Percentiles rank a stretch among this genome's conserved stretches.
Conservation (phyloP, 2,113 vertebrate genomes). For the Dicentrarchus labrax region DNA sequence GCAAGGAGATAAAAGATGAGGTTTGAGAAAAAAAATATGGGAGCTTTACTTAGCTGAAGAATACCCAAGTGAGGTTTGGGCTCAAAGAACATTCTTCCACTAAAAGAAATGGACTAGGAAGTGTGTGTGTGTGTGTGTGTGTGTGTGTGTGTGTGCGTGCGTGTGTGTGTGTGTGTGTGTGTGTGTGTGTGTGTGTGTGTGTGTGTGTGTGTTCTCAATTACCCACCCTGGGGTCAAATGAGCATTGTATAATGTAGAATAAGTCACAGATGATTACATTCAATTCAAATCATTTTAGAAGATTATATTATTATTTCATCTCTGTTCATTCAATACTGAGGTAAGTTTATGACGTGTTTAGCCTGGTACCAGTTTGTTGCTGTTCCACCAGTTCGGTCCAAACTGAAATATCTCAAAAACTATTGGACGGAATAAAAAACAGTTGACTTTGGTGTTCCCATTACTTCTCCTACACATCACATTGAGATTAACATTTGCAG, state of each 20-base stretch:
- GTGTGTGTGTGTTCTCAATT: background rate
- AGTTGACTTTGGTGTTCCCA: no score
- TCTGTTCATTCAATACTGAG: background rate
- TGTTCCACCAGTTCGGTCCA: background rate
- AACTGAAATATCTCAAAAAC: background rate
- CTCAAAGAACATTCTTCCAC: background rate
- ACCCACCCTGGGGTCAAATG: conserved; percentile 14
- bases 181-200: background rate
- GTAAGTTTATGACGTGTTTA: background rate
- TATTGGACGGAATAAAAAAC: background rate
- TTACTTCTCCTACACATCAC: no score
- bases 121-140: background rate
- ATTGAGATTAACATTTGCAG: no score
- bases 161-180: background rate
- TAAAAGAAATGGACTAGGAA: background rate
- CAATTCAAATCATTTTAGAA: background rate
- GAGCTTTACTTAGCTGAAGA: conserved; percentile 36
- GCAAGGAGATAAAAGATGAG: conserved; percentile 62
- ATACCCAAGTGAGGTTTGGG: conserved; percentile 27
- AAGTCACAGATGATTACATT: conserved; percentile 3
- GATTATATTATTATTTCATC: background rate
- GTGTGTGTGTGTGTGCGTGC: background rate
- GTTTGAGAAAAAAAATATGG: conserved; percentile 32
- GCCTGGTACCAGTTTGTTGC: background rate
- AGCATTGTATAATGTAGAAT: background rate